These are phyloP conservation scores for Asteroscopus sphinx DNA, from an alignment of 2,888 invertebrate species.

Conservation along the genomic window DNA sequence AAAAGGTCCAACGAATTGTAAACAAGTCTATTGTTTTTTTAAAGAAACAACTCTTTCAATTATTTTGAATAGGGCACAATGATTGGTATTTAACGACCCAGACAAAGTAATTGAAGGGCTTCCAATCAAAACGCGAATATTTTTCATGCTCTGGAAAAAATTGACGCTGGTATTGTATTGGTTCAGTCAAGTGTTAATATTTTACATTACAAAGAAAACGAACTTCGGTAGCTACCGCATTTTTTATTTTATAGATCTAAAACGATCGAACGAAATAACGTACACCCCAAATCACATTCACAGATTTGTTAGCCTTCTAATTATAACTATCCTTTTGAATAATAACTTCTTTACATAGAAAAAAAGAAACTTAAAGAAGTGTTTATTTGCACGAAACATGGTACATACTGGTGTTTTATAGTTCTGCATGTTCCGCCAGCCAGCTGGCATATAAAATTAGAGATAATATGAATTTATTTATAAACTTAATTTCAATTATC, in stretches of 20 bases:
- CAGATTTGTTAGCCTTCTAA: too few species aligned
- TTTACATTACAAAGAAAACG: constrained; percentile 4
- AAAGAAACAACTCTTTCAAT: constrained; percentile 8
- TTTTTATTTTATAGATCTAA: constrained; percentile 1
- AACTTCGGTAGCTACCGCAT: not conserved
- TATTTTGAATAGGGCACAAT: constrained; percentile 21
- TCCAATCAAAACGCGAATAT: constrained; percentile 14
- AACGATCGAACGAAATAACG: not conserved
- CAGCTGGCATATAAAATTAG: too few species aligned
- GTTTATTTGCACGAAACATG: too few species aligned
- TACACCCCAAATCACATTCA: too few species aligned
- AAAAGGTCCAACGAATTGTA: not conserved
- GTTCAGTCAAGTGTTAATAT: constrained; percentile 14
- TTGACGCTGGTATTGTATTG: constrained; percentile 4
- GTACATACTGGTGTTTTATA: too few species aligned
- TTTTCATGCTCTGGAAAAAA: constrained; percentile 3
- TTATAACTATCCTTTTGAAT: too few species aligned
- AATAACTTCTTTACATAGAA: too few species aligned
- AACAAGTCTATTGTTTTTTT: not conserved
- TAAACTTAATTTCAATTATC: too few species aligned
- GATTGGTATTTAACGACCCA: constrained; percentile 16
- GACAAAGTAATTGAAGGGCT: constrained; percentile 14
- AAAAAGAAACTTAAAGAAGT: too few species aligned
- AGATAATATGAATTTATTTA: too few species aligned
- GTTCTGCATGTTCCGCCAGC: too few species aligned